These are phyloP conservation scores for Noctilio leporinus DNA, from an alignment of 2,113 vertebrate genomes.

Conservation along the genomic window DNA sequence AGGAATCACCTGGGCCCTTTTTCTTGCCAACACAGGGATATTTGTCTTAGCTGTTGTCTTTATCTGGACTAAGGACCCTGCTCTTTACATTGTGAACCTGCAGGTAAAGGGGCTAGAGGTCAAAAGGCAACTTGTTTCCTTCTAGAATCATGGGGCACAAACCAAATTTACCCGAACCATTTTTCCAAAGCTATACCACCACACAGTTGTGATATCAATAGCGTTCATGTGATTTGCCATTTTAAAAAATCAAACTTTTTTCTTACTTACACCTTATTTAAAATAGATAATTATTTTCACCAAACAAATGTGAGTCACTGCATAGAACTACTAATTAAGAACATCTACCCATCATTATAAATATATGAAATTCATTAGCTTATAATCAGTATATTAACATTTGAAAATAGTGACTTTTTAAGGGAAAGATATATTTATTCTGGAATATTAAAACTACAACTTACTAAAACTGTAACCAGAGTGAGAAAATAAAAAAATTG, in stretches of 20 bases:
- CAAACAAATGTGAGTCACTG: neutral
- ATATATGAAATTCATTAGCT: neutral
- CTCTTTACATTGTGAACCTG: neutral
- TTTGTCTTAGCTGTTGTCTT: neutral
- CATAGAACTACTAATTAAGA: slow-evolving; percentile 19
- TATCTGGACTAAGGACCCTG: neutral
- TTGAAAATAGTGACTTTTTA: slow-evolving; percentile 26
- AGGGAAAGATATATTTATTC: slow-evolving; percentile 10
- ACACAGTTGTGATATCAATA: neutral
- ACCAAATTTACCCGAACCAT: neutral
- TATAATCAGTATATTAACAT: neutral
- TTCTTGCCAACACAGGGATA: neutral
- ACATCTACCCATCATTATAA: slow-evolving; percentile 28
- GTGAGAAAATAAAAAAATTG: slow-evolving; percentile 39
- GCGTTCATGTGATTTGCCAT: neutral
- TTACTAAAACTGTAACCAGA: neutral
- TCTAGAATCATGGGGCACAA: neutral
- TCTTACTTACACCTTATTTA: slow-evolving; percentile 24
- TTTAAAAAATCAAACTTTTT: neutral
- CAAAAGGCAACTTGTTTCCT: neutral
- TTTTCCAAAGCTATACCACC: neutral
- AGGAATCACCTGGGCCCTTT: neutral
- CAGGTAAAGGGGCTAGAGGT: neutral
- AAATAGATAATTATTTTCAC: neutral
- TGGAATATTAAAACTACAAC: slow-evolving; percentile 23